phyloP scores from a whole-genome alignment of 2,113 vertebrate genomes.

The Rhinoderma darwinii region DNA sequence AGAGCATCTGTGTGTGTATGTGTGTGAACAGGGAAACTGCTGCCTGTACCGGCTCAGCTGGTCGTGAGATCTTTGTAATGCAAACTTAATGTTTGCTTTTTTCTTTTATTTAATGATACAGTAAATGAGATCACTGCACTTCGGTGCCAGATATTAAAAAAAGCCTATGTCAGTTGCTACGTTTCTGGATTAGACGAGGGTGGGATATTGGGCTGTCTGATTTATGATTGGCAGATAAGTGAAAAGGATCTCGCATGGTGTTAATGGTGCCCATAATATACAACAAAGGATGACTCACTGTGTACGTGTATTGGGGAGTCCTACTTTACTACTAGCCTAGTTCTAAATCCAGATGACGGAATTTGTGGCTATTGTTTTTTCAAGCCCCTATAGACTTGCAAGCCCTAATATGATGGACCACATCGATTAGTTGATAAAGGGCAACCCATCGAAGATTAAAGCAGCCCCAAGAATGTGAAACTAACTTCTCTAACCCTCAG shows the following conservation, averaged over 20 bases:
- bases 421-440: no score
- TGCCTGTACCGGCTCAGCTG: background rate
- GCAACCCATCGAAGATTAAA: no score
- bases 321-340: no score
- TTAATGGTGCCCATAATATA: slow-evolving; percentile 12
- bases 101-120: no score
- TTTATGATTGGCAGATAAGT: slow-evolving; percentile 12
- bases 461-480: no score
- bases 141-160: slow-evolving; percentile 3
- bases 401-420: background rate
- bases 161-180: background rate
- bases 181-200: background rate
- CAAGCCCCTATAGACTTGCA: background rate
- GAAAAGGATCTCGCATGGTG: background rate
- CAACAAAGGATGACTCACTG: slow-evolving; percentile 1
- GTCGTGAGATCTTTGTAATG: background rate
- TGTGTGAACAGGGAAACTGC: background rate
- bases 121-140: no score
- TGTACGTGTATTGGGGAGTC: background rate
- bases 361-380: background rate
- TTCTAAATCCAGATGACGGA: no score
- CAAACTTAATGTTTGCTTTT: background rate
- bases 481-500: no score
- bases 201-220: background rate
- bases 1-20: background rate